Evolutionary conservation across 2,888 invertebrate species (phyloP), one percentile per base, ranked within the genome.

Genomic region (Timema podura): DNA sequence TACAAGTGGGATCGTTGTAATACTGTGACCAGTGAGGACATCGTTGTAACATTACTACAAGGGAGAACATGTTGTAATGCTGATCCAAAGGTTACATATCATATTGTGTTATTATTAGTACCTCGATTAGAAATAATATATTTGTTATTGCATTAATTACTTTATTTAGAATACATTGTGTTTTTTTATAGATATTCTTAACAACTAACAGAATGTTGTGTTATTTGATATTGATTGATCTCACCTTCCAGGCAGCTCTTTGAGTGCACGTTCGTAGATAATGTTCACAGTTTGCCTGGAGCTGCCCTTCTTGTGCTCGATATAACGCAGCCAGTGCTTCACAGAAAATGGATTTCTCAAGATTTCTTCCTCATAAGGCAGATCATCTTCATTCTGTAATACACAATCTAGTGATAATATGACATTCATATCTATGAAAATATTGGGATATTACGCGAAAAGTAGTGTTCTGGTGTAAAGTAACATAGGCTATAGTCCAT

Each of bases 331-430:
- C 99, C 99, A 99, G 80, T 98, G 96, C 81, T 98, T 98, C 0
- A 99, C 95, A 1, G 97, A 97, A 82, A 91, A 98, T 0, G 98
- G 96, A 83, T 99, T 99, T 74, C 98, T 86, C 54, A 99, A 84
- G 76, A 99, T 97, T 83, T 99, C 99, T 82, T 99, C 99, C 82
- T 99, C 99, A 80, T 96, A 99, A 0, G 98, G 95, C 57, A 99
- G 84, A 83, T 99, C 99, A 79, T 97, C 96, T 80, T 97, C 96
- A 74, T 88, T 90, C 91, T 93, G 79, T 48, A 45, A 48, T 8
- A 69, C 15, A 45, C 44, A 47, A 30, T 13, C 15, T 10, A 46
- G 30, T 30, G 30, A 30, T 30, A 30, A 30, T 30, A 30, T 3
- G 30, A 30, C 30, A 30, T 30, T 30, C 30, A 30, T 30, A 30